Conservation (phyloP, 2,888 invertebrate species). For the Rhopalosiphum nymphaeae region DNA sequence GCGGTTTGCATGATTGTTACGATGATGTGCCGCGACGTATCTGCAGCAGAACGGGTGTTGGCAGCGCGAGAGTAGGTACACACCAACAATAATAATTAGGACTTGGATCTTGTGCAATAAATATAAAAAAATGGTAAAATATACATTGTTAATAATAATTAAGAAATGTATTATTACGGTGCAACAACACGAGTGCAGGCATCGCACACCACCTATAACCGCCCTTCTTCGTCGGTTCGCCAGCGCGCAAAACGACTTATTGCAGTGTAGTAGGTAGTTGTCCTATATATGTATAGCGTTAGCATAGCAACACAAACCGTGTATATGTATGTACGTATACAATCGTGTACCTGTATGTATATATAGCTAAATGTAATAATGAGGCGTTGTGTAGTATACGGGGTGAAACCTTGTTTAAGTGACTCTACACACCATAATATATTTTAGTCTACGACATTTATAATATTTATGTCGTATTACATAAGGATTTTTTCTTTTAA, state of each 20-base stretch:
- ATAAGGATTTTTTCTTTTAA: not conserved
- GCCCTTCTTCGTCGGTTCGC: not conserved
- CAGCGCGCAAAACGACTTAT: not conserved
- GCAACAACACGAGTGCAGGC: not conserved
- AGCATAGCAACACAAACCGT: constrained; percentile 43
- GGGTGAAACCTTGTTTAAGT: not conserved
- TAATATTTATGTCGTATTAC: too few relatives aligned
- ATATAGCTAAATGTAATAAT: not conserved
- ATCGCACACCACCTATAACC: not conserved
- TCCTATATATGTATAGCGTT: not conserved
- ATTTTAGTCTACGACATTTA: not conserved
- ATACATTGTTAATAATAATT: too few relatives aligned
- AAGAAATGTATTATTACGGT: not conserved
- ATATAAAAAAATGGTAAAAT: not conserved
- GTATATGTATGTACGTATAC: not conserved
- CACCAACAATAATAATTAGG: not conserved
- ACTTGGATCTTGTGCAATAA: not conserved
- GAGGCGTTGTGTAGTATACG: not conserved
- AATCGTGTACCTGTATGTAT: not conserved
- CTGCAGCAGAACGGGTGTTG: not conserved
- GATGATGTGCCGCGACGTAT: not conserved
- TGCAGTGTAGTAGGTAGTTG: constrained; percentile 22
- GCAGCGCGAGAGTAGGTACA: not conserved
- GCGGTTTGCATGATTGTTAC: constrained; percentile 45
- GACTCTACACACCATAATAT: not conserved